Evolutionary conservation across 2,888 invertebrate species (phyloP), one percentile per base, ranked within the genome.

Genomic region (Bembecia ichneumoniformis): DNA sequence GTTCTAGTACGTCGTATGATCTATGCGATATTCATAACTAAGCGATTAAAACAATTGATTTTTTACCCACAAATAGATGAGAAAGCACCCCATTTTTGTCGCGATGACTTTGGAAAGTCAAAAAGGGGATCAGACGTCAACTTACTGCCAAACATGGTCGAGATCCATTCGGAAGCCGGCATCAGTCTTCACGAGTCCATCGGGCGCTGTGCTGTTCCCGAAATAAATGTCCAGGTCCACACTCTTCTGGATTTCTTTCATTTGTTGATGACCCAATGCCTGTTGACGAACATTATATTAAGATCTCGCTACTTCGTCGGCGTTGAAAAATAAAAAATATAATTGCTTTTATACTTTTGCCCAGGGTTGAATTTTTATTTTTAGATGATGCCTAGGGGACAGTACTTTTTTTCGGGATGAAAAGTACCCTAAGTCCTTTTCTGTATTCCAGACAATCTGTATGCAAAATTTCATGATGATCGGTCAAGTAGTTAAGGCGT

Each of bases 101-200:
- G n/a, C n/a, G n/a, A n/a, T n/a, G n/a, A n/a, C n/a, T n/a, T n/a
- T n/a, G n/a, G n/a, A n/a, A n/a, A n/a, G n/a, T n/a, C n/a, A n/a
- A n/a, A n/a, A 3, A 43, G 48, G 15, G 45, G 13, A 10, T n/a
- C n/a, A n/a, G n/a, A n/a, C n/a, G n/a, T 45, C 5, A 4, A 77
- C 83, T 79, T 54, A 88, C 88, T 76, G 82, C 87, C 87, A 88
- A 55, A 86, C 72, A 35, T 66, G 70, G 51, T 88, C 87, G 11
- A 88, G 64, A 48, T 87, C 86, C 82, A 88, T 82, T 49, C 76
- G 72, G 55, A 88, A 88, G 0, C 88, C 88, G 1, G 82, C 82
- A n/a, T 83, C 67, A 1, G 75, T 83, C 14, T 62, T 76, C 44
- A 63, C 55, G 36, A 82, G 59, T 0, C 70, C 71, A 0, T 76